A percentile compares a stretch with the other conserved stretches of the same genome.
Evolutionary conservation across 2,888 invertebrate genomes (phyloP).

Genomic region (Alcis repandata): DNA sequence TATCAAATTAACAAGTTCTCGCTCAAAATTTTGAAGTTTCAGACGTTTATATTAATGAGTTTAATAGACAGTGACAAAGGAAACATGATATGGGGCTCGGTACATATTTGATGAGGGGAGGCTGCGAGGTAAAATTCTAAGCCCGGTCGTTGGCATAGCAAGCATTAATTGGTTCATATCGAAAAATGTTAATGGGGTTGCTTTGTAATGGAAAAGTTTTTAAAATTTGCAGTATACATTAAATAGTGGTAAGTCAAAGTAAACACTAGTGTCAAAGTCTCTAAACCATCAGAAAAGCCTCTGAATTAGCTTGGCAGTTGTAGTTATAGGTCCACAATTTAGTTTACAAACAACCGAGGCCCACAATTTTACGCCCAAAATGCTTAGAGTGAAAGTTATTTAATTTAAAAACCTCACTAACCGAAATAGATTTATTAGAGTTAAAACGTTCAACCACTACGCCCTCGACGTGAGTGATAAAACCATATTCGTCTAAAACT

Average conservation of each 20-base stretch:
- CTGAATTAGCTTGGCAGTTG: no score
- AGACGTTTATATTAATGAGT: slow-evolving; percentile 53
- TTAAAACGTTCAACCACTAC: slow-evolving; percentile 5
- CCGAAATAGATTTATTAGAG: slow-evolving; percentile 14
- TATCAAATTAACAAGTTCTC: slow-evolving; percentile 61
- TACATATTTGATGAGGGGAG: slow-evolving; percentile 44
- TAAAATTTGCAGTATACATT: no score
- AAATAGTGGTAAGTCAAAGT: no score
- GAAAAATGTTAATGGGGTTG: not conserved
- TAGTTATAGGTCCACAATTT: no score
- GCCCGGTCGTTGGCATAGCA: slow-evolving; percentile 18
- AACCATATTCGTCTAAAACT: slow-evolving; percentile 46
- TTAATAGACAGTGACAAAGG: slow-evolving; percentile 48
- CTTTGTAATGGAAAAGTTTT: not conserved
- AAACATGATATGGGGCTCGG: slow-evolving; percentile 43
- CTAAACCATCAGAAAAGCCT: no score
- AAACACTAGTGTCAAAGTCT: no score
- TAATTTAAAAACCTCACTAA: not conserved
- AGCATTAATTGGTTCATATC: slow-evolving; percentile 6
- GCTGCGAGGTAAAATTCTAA: slow-evolving; percentile 40
- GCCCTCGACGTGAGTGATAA: slow-evolving; percentile 13
- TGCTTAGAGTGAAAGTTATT: not conserved
- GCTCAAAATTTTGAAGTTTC: slow-evolving; percentile 50
- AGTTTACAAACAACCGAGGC: no score
- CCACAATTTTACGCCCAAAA: no score